Evolutionary conservation across 2,113 vertebrate genomes (phyloP), one percentile per base, ranked within the genome.

Genomic region (Spizaetus ornatus): DNA sequence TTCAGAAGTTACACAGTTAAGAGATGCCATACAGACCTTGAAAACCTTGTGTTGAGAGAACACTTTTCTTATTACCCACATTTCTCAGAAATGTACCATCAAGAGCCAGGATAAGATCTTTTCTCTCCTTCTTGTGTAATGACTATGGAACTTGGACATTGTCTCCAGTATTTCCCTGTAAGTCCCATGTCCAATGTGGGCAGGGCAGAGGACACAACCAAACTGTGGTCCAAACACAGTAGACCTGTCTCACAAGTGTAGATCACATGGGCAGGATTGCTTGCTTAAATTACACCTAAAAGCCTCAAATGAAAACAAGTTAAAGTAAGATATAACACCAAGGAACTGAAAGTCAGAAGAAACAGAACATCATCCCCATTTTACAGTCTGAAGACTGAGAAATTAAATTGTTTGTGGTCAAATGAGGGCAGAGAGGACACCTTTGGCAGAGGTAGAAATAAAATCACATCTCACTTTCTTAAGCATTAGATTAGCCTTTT

Each of bases 321-420:
- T 62, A 84, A 90, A 84, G 27, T 12, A 77, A 77, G 34, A n/a
- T 52, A 52, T 10, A 86, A 43, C 34, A 81, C 6, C 62, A 77
- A 62, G 27, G 31, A 93, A 78, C 23, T 32, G 50, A 82, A 87
- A 87, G 89, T 70, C 36, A 65, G 43, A 74, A 81, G 31, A 84
- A 72, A 83, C 40, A 73, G 63, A 78, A 74, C 79, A 84, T 81
- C 80, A 65, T 43, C 55, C 31, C 27, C 27, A 45, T 86, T 94
- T 93, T 78, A 42, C 45, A 73, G 12, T 86, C 55, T 78, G 55
- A 86, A 89, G 48, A 74, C 45, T 93, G 55, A 91, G 65, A 66
- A 76, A 95, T 93, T 91, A 88, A 96, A 83, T 93, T 93, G 29
- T 55, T 80, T 84, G 40, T 18, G 53, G 69, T 91, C 27, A 96